Percentiles rank a stretch among this genome's conserved stretches.
These are phyloP conservation scores for Ambastaia sidthimunki DNA, from an alignment of 2,797 vertebrate species.

Conservation along the genomic window DNA sequence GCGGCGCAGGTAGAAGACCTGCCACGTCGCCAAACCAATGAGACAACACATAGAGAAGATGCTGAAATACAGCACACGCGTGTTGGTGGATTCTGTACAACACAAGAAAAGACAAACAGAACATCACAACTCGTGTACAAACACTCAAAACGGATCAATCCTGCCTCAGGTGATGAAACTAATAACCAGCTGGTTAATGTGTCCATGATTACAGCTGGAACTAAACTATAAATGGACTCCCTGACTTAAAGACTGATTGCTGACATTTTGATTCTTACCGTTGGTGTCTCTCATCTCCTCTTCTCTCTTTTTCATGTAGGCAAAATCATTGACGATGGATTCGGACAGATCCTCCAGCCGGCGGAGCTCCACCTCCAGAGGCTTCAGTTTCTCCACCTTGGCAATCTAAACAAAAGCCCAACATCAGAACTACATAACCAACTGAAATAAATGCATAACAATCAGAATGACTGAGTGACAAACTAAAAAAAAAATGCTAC, in stretches of 20 bases:
- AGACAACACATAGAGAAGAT: conserved; percentile 99
- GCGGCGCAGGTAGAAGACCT: conserved; percentile 96
- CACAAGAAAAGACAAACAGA: conserved; percentile 79
- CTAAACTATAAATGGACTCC: no score
- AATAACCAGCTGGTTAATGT: no score
- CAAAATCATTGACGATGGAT: conserved; percentile 97
- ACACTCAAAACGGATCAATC: conserved; percentile 59
- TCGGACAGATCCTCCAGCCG: conserved; percentile 96
- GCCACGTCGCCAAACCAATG: conserved; percentile 97
- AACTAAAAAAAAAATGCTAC: no score
- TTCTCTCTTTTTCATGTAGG: conserved; percentile 99
- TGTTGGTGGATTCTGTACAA: conserved; percentile 94
- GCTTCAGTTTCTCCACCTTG: conserved; percentile 97
- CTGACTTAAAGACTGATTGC: no score
- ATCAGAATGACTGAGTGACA: no score
- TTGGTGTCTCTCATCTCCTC: conserved; percentile 99
- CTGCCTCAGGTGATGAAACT: no score
- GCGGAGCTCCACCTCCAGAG: conserved; percentile 93
- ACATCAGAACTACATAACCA: background rate
- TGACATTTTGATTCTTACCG: conserved; percentile 84
- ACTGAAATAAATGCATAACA: background rate
- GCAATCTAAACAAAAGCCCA: conserved; percentile 82
- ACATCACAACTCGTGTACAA: conserved; percentile 5
- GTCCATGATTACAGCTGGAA: no score
- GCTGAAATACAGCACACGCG: conserved; percentile 98